phyloP scores from a whole-genome alignment of 35 echinoderm and acorn worm genomes.

The Stichopus chloronotus region DNA sequence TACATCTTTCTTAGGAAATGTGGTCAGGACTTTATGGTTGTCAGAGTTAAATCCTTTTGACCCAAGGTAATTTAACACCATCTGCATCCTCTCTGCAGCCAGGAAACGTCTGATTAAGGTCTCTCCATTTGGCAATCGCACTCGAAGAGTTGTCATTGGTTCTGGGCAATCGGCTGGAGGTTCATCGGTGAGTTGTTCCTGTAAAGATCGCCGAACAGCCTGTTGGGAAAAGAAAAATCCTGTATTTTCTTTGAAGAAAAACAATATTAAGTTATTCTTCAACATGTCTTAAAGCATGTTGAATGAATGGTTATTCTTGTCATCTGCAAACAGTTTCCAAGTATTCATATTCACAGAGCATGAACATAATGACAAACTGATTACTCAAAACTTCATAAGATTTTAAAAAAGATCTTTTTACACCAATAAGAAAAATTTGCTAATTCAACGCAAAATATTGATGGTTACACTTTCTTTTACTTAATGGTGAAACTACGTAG shows the following conservation, averaged over 20 bases:
- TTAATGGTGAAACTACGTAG: too few relatives aligned
- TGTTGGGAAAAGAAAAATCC: neutral
- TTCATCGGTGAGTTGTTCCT: constrained; percentile 86
- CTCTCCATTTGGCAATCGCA: constrained; percentile 84
- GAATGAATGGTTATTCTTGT: neutral
- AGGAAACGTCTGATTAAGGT: constrained; percentile 78
- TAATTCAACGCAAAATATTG: too few relatives aligned
- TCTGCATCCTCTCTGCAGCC: constrained; percentile 68
- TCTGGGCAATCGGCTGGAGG: constrained; percentile 57
- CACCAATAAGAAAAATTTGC: too few relatives aligned
- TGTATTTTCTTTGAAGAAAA: neutral
- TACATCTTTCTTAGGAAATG: constrained; percentile 95
- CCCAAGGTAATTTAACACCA: constrained; percentile 75
- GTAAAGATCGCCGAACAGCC: constrained; percentile 79
- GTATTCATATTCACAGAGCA: too few relatives aligned
- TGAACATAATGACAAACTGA: too few relatives aligned
- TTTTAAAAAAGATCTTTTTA: too few relatives aligned
- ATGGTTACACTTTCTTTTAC: too few relatives aligned
- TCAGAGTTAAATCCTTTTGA: constrained; percentile 86
- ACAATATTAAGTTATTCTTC: constrained; percentile 1
- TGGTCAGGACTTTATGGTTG: constrained; percentile 86
- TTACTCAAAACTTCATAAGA: too few relatives aligned
- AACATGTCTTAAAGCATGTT: neutral
- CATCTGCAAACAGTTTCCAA: too few relatives aligned
- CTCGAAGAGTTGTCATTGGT: constrained; percentile 79